These are phyloP conservation scores for Falcunculus frontatus DNA, from an alignment of 2,113 vertebrate species.

Conservation along the genomic window DNA sequence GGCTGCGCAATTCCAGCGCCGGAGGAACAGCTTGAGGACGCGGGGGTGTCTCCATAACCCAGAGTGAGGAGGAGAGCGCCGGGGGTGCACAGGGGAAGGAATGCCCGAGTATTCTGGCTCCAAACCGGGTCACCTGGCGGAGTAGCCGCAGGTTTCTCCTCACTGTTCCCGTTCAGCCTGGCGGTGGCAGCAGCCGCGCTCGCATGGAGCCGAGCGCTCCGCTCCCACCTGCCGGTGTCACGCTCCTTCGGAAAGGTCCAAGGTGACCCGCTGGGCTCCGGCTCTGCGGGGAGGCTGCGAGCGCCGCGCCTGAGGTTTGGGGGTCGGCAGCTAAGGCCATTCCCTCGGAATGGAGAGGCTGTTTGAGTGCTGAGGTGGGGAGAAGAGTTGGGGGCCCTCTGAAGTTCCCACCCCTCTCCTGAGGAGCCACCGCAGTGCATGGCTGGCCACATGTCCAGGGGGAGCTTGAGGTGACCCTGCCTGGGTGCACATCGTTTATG, in stretches of 20 bases:
- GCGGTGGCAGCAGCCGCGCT: slow-evolving; percentile 78
- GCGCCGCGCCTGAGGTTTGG: background rate
- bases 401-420: background rate
- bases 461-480: no score
- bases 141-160: background rate
- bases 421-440: fast-evolving
- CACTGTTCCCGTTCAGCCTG: slow-evolving; percentile 48
- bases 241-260: background rate
- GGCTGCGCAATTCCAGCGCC: background rate
- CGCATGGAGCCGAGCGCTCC: background rate
- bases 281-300: background rate
- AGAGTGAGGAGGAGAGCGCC: fast-evolving
- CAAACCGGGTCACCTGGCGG: background rate
- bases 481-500: fast-evolving
- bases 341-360: no score
- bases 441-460: fast-evolving
- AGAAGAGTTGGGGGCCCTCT: fast-evolving
- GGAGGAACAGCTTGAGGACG: background rate
- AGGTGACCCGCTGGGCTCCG: background rate
- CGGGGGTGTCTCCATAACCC: background rate
- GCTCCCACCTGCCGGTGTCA: background rate
- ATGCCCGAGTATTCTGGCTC: background rate
- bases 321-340: fast-evolving
- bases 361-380: background rate
- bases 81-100: fast-evolving